A percentile compares a stretch with the other conserved stretches of the same genome.
phyloP scores from a whole-genome alignment of 1,140 invertebrate species.

The Drosophila sp. region DNA sequence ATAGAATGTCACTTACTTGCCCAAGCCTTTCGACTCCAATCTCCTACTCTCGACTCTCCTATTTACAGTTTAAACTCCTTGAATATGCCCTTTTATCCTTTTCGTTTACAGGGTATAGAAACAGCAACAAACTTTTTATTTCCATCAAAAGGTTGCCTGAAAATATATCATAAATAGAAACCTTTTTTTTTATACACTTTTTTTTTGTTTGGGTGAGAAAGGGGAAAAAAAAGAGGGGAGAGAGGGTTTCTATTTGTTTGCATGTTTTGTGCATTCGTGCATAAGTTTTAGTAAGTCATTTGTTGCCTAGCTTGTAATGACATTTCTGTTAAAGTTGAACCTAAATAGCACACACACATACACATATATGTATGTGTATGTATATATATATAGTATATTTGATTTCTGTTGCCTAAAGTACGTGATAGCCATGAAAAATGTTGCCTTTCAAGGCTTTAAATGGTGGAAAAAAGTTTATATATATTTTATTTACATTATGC shows the following conservation, averaged over 20 bases:
- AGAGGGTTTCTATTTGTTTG: slow-evolving; percentile 49
- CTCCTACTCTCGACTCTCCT: too few relatives aligned
- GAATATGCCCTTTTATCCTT: not conserved
- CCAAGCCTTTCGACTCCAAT: too few relatives aligned
- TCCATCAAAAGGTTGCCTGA: slow-evolving; percentile 8
- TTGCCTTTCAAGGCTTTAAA: slow-evolving; percentile 39
- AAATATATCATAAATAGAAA: slow-evolving; percentile 12
- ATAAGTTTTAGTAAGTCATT: slow-evolving; percentile 79
- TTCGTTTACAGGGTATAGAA: slow-evolving; percentile 33
- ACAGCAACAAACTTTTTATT: slow-evolving; percentile 38
- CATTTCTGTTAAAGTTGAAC: slow-evolving; percentile 54
- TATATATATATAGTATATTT: not conserved
- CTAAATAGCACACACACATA: not conserved
- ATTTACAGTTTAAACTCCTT: not conserved
- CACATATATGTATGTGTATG: not conserved
- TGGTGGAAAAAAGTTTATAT: slow-evolving; percentile 23
- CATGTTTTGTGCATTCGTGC: slow-evolving; percentile 77
- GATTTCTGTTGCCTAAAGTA: slow-evolving; percentile 44
- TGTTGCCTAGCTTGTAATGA: slow-evolving; percentile 63
- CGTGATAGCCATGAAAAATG: slow-evolving; percentile 16
- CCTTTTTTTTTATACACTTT: slow-evolving; percentile 21
- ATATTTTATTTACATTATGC: slow-evolving; percentile 25
- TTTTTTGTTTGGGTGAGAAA: not conserved
- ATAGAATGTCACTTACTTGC: too few relatives aligned
- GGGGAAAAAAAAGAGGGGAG: not conserved